Evolutionary conservation across 2,797 vertebrate species (phyloP), one percentile per base, ranked within the genome.

Genomic region (Clarias fuscus): DNA sequence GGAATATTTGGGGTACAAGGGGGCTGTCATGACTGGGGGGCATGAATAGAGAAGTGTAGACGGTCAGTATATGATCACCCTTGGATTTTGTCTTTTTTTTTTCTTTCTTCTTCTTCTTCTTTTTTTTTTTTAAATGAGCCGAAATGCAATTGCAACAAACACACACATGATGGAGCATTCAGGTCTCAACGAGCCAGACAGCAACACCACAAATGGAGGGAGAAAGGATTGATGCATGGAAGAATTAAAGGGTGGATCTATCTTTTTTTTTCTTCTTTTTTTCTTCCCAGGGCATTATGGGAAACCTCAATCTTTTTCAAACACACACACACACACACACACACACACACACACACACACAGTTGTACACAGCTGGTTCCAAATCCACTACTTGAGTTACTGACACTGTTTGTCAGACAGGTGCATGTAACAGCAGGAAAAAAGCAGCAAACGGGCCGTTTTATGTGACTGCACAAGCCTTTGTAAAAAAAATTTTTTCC

Each of bases 361-460:
- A 93, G 92, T 93, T 90, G 91, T 87, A 80, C 93, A 90, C 72
- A 43, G 65, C 81, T 77, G 17, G 70, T 86, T 88, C 64, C 14
- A 75, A 30, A 84, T 72, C 87, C 92, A 92, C 92, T 90, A 94
- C 93, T 93, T 93, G 94, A 94, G 93, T 91, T 93, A 84, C 93
- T 91, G 89, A 94, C 92, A 92, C 93, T 94, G 93, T 95, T 92
- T 93, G 93, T 95, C 92, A 92, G 90, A 94, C 92, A 93, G 90
- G 93, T 94, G 93, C 94, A 95, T 95, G 94, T 94, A 92, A 94
- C 94, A 91, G 89, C 72, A 84, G 80, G 72, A 91, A 89, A 91
- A 27, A 56, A 85, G 24, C 33, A 76, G 18, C 88, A 90, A 92
- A 91, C 14, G 10, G 61, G 90, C 92, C 56, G 92, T 91, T 91